Conservation (phyloP, 2,888 invertebrate species). For the Coelopa pilipes region DNA sequence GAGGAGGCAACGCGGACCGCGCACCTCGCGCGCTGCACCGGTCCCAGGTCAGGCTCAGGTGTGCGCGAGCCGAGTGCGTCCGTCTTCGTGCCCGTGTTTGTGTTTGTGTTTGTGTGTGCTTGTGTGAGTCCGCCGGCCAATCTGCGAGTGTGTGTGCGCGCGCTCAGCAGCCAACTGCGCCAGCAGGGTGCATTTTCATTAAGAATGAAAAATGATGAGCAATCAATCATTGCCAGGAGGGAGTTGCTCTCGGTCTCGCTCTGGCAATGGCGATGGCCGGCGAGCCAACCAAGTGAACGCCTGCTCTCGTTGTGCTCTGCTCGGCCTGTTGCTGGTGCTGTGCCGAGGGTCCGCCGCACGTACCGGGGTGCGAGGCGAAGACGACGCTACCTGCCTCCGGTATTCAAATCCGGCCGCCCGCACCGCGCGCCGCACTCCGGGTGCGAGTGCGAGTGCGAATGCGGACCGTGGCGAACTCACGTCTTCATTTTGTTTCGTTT, state of each 20-base stretch:
- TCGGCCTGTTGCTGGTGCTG: slow-evolving; percentile 28
- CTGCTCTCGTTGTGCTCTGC: slow-evolving; percentile 3
- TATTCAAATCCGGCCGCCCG: slow-evolving; percentile 46
- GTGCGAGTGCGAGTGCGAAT: slow-evolving; percentile 30
- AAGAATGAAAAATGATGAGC: slow-evolving; percentile 68
- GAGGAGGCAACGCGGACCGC: too few relatives aligned
- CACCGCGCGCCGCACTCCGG: slow-evolving; percentile 42
- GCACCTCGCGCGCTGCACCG: slow-evolving; percentile 16
- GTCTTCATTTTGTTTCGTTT: slow-evolving; percentile 33
- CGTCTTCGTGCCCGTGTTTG: slow-evolving; percentile 22
- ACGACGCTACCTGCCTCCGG: slow-evolving; percentile 59
- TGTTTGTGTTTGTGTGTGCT: too few relatives aligned
- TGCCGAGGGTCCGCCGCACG: neutral
- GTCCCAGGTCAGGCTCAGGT: slow-evolving; percentile 37
- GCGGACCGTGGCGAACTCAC: slow-evolving; percentile 31
- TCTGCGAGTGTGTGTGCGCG: neutral
- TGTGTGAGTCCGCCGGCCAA: slow-evolving; percentile 11
- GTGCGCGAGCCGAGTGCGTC: slow-evolving; percentile 3
- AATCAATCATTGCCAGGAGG: slow-evolving; percentile 67
- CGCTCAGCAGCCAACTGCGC: slow-evolving; percentile 41
- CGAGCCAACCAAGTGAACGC: slow-evolving; percentile 16
- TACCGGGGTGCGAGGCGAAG: slow-evolving; percentile 48
- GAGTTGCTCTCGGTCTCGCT: slow-evolving; percentile 52
- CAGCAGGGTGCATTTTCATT: slow-evolving; percentile 69
- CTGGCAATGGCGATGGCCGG: slow-evolving; percentile 19